Percentiles rank a stretch among this genome's conserved stretches.
Evolutionary conservation across 1,140 invertebrate genomes (phyloP).

Genomic region (Spodoptera litura): DNA sequence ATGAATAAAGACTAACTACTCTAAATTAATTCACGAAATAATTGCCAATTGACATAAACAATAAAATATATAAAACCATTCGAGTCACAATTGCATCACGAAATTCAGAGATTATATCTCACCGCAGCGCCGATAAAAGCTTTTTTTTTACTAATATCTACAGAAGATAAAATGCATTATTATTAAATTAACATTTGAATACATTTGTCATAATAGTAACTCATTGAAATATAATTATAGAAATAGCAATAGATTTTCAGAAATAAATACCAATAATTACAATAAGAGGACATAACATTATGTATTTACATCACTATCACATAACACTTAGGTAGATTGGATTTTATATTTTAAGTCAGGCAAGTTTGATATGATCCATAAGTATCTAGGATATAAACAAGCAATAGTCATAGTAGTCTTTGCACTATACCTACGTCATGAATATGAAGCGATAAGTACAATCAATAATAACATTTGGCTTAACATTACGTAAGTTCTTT

Average conservation of each 20-base stretch:
- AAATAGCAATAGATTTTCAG: background rate
- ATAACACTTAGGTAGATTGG: background rate
- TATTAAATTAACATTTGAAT: background rate
- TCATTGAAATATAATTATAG: background rate
- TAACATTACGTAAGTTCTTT: background rate
- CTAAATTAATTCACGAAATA: too few relatives aligned
- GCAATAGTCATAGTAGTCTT: slow-evolving; percentile 3
- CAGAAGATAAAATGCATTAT: background rate
- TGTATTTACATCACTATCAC: slow-evolving; percentile 21
- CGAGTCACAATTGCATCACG: background rate
- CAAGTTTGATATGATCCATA: slow-evolving; percentile 45
- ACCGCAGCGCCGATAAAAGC: background rate
- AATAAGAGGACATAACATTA: slow-evolving; percentile 14
- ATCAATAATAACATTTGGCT: slow-evolving; percentile 14
- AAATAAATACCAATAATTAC: slow-evolving; percentile 14
- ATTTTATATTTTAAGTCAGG: slow-evolving; percentile 21
- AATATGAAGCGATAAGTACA: slow-evolving; percentile 15
- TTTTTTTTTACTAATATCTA: background rate
- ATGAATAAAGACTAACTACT: too few relatives aligned
- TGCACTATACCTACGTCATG: background rate
- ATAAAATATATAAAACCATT: too few relatives aligned
- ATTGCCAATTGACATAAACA: too few relatives aligned
- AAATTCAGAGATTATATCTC: background rate
- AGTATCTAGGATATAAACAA: slow-evolving; percentile 19
- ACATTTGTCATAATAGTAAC: background rate